Percentiles rank a stretch among this genome's conserved stretches.
Evolutionary conservation across 2,113 vertebrate species (phyloP).

Genomic region (Aramus guarauna): DNA sequence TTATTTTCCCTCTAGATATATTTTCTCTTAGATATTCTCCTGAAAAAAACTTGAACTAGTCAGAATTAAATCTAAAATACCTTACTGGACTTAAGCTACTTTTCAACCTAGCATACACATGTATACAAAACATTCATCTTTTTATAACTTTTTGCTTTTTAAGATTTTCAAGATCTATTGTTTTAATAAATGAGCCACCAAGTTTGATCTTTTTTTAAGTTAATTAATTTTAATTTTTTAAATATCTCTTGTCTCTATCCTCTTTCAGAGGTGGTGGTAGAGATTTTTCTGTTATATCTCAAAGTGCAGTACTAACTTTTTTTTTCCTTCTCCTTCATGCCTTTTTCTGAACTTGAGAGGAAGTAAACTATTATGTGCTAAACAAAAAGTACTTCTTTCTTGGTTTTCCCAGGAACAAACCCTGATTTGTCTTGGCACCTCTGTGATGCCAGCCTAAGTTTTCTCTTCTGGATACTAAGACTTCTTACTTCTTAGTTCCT

Average conservation of each 20-base stretch:
- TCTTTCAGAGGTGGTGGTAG: neutral
- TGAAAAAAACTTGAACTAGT: neutral
- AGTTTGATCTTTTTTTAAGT: neutral
- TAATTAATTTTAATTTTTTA: neutral
- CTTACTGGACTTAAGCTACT: neutral
- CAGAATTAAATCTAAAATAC: neutral
- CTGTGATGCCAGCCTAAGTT: neutral
- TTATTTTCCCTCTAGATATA: neutral
- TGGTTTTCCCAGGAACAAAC: neutral
- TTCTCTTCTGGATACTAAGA: neutral
- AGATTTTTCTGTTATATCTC: neutral
- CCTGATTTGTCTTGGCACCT: neutral
- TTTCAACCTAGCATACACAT: neutral
- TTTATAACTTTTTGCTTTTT: neutral
- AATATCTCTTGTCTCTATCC: neutral
- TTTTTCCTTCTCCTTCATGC: neutral
- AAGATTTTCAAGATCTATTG: neutral
- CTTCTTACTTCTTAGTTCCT: neutral
- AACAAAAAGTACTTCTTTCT: neutral
- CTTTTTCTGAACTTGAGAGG: neutral
- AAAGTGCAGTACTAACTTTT: neutral
- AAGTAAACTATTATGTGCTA: neutral
- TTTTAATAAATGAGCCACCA: neutral
- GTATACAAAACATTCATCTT: neutral
- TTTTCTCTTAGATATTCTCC: neutral